A percentile compares a stretch with the other conserved stretches of the same genome.
These are phyloP conservation scores for Callipepla squamata DNA, from an alignment of 2,113 vertebrate species.

Conservation along the genomic window DNA sequence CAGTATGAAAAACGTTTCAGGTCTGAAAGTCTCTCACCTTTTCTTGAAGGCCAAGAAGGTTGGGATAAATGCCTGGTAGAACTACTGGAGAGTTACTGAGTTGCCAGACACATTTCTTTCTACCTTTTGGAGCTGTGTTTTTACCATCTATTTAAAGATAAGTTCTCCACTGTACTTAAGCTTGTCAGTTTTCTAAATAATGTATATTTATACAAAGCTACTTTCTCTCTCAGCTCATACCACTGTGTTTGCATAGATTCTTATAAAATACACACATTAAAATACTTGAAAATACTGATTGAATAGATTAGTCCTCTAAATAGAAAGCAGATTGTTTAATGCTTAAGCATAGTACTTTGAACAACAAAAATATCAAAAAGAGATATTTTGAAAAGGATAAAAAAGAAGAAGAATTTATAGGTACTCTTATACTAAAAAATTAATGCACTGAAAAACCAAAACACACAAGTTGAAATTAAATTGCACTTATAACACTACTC, in stretches of 20 bases:
- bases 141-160: neutral
- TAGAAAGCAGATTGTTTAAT: neutral
- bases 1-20: neutral
- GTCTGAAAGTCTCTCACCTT: neutral
- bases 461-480: neutral
- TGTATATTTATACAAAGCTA: neutral
- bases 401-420: accelerated
- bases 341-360: neutral
- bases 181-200: neutral
- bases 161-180: neutral
- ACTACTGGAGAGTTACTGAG: neutral
- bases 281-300: neutral
- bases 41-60: neutral
- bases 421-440: neutral
- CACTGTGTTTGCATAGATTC: neutral
- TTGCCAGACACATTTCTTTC: conserved; percentile 9
- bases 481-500: neutral
- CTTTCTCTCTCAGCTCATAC: neutral
- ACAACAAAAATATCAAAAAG: neutral
- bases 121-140: neutral
- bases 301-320: neutral
- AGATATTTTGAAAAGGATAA: accelerated
- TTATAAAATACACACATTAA: neutral
- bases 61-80: neutral
- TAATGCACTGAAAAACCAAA: neutral